Evolutionary conservation across 2,113 vertebrate species (phyloP).

Genomic region (Baryphthengus martii): DNA sequence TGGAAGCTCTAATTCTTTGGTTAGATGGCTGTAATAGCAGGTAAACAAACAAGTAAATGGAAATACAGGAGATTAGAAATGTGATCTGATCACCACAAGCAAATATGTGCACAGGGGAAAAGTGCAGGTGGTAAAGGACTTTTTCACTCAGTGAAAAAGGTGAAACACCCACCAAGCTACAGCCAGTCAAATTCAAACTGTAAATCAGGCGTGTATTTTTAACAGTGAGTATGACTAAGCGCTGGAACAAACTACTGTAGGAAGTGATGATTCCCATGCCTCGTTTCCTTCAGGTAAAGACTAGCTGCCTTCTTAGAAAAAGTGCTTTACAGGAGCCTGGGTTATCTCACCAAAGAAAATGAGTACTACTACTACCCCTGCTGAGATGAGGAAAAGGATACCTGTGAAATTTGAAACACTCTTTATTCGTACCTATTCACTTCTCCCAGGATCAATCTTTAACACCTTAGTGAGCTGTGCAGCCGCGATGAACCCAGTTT

Average conservation of each 20-base stretch:
- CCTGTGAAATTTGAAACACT: neutral
- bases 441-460: neutral
- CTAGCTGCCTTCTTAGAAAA: neutral
- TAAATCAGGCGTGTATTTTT: neutral
- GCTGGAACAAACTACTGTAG: neutral
- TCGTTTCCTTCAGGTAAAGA: neutral
- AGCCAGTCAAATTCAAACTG: neutral
- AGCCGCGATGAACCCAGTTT: neutral
- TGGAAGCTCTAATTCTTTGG: neutral
- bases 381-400: neutral
- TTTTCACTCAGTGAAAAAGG: neutral
- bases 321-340: neutral
- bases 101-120: neutral
- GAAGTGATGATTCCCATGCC: neutral
- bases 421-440: neutral
- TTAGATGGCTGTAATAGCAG: neutral
- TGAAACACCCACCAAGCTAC: neutral
- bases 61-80: neutral
- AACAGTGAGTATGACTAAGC: neutral
- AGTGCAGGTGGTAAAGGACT: neutral
- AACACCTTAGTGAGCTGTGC: neutral
- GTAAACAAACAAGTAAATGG: neutral
- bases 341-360: neutral
- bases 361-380: neutral
- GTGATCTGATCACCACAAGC: neutral